phyloP scores from a whole-genome alignment of 2,888 invertebrate species.

The Protonemura montana region DNA sequence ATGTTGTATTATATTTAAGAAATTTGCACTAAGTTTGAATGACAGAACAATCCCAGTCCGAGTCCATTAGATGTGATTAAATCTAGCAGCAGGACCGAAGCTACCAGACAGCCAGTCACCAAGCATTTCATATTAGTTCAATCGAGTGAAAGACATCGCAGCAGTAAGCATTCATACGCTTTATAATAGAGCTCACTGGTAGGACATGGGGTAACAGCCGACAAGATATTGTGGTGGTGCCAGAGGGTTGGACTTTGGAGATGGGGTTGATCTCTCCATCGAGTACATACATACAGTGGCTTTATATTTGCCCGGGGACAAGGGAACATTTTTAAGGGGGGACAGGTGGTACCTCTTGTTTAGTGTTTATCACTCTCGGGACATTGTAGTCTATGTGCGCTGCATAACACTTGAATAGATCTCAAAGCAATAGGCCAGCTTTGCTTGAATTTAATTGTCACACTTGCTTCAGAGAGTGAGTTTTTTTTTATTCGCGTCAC shows the following conservation, averaged over 20 bases:
- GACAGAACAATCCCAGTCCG: not conserved
- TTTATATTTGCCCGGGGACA: not conserved
- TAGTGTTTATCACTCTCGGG: conserved; percentile 7
- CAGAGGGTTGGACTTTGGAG: not conserved
- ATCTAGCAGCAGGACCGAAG: not conserved
- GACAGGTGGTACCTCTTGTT: conserved; percentile 22
- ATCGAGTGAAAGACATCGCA: not conserved
- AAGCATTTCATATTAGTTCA: not conserved
- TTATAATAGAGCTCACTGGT: conserved; percentile 29
- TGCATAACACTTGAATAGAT: not conserved
- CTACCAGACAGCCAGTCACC: not conserved
- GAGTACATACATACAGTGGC: not conserved
- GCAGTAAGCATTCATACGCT: conserved; percentile 5
- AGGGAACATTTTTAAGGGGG: not conserved
- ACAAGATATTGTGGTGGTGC: conserved; percentile 18
- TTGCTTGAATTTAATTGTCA: not conserved
- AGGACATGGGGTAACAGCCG: conserved; percentile 1
- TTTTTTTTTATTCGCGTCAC: not conserved
- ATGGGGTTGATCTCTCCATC: not conserved
- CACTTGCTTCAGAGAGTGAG: not conserved
- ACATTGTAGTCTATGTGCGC: not conserved
- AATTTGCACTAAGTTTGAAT: not conserved
- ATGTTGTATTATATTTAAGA: too few species aligned
- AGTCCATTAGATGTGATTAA: not conserved
- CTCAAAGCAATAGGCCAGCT: not conserved